Base-by-base conservation (phyloP, 2,113 vertebrate genomes). In the Rhineura floridana region DNA sequence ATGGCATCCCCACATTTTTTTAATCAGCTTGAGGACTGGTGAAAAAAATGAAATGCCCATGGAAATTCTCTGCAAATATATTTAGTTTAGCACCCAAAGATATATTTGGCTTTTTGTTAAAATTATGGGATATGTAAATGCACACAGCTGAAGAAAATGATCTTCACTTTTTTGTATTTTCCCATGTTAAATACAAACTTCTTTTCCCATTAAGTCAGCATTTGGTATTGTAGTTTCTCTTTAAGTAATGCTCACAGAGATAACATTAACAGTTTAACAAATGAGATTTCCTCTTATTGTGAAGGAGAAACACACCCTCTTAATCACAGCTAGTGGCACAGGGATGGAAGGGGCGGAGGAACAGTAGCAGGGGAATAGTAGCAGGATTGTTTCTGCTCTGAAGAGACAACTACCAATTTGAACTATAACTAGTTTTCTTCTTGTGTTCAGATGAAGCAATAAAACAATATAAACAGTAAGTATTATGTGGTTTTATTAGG, bases 241-340 rank as follows among this genome's bases (percentile, higher is more conserved):
- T 93, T 90, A 92, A 93, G 90, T 77, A 89, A 88, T 89, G 89
- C 65, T 90, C 91, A 81, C 59, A 91, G 90, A 96, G 95, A 96
- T 96, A 96, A 96, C 91, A 93, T 93, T 94, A 95, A 92, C 94
- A 70, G 72, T 83, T 91, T 95, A 95, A 96, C 95, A 96, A 96
- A 96, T 91, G 94, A 96, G 89, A 97, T 96, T 97, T 96, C 96
- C 96, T 96, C 92, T 95, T 87, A 97, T 97, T 96, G 96, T 97
- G 93, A 95, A 87, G 81, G 91, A 91, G 86, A 95, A 96, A 95
- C 86, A 95, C 82, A 96, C 94, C 95, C 95, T 95, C 85, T 96
- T 95, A 95, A 94, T 96, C 94, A 96, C 42, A 85, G 89, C 48
- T 73, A 91, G 84, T 77, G 46, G 70, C 93, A 87, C 85, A 65